A percentile compares a stretch with the other conserved stretches of the same genome.
Conservation (phyloP, 2,888 invertebrate species). For the Dryobotodes eremita region DNA sequence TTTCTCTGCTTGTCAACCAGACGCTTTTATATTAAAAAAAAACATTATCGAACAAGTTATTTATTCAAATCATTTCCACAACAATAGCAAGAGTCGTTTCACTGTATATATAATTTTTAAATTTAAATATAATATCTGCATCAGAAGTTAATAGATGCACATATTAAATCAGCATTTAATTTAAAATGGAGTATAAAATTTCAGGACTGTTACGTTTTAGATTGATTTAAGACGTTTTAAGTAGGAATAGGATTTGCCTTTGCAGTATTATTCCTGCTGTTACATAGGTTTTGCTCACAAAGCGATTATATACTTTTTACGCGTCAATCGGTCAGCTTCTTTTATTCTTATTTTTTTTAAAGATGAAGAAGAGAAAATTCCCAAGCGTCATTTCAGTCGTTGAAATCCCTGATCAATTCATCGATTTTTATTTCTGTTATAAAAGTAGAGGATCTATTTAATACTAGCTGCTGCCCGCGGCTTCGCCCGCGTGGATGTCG, state of each 20-base stretch:
- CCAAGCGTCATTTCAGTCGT: too few species aligned
- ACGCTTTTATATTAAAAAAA: conserved; percentile 13
- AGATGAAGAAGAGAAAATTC: too few species aligned
- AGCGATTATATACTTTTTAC: too few species aligned
- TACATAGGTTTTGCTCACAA: too few species aligned
- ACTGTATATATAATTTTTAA: conserved; percentile 10
- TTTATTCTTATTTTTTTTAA: too few species aligned
- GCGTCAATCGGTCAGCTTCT: too few species aligned
- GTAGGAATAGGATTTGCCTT: conserved; percentile 4
- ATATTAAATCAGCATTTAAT: conserved; percentile 45
- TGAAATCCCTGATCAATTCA: too few species aligned
- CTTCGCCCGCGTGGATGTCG: too few species aligned
- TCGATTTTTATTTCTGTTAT: too few species aligned
- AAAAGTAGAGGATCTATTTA: too few species aligned
- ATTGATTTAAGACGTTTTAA: conserved; percentile 15
- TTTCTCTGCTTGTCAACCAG: not conserved
- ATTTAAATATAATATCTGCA: conserved; percentile 27
- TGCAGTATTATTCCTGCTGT: too few species aligned
- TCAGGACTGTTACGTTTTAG: not conserved
- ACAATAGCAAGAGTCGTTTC: conserved; percentile 27
- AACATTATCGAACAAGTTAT: not conserved
- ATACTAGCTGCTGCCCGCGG: too few species aligned
- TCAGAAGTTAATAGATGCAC: conserved; percentile 42
- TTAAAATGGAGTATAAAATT: conserved; percentile 28
- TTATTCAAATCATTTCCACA: conserved; percentile 25